Percentiles rank a stretch among this genome's conserved stretches.
Conservation (phyloP, 2,888 invertebrate genomes). For the Lampropteryx suffumata region DNA sequence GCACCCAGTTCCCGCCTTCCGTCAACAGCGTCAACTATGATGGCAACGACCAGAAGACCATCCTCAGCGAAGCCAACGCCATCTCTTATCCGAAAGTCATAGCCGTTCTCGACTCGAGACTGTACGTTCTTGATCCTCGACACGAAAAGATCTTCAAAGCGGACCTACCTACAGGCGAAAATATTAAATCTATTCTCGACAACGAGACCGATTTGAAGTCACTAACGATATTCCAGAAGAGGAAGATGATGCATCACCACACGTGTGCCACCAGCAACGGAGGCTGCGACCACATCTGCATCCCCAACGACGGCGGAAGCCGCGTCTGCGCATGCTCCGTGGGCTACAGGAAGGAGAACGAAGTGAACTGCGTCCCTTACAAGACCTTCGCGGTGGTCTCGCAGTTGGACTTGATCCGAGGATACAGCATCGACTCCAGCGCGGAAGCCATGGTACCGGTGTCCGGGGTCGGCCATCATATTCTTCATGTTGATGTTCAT, state of each 20-base stretch:
- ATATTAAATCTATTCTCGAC: constrained; percentile 88
- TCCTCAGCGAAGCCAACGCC: constrained; percentile 87
- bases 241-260: constrained; percentile 89
- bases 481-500: constrained; percentile 95
- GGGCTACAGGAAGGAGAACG: constrained; percentile 92
- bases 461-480: constrained; percentile 93
- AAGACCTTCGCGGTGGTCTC: constrained; percentile 97
- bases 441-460: constrained; percentile 98
- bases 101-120: constrained; percentile 89
- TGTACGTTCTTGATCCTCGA: constrained; percentile 94
- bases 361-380: constrained; percentile 89
- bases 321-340: constrained; percentile 94
- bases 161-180: constrained; percentile 90
- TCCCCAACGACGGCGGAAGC: constrained; percentile 90
- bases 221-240: constrained; percentile 93
- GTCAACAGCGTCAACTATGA: constrained; percentile 88
- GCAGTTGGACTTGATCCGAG: constrained; percentile 93
- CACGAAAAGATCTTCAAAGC: constrained; percentile 95
- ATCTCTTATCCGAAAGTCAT: constrained; percentile 91
- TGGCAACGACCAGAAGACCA: constrained; percentile 86
- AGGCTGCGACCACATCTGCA: constrained; percentile 96
- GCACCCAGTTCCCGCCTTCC: constrained; percentile 88
- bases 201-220: constrained; percentile 95
- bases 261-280: constrained; percentile 93
- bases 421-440: constrained; percentile 92